phyloP scores from a whole-genome alignment of 2,797 vertebrate species.

The Tangara arthus region DNA sequence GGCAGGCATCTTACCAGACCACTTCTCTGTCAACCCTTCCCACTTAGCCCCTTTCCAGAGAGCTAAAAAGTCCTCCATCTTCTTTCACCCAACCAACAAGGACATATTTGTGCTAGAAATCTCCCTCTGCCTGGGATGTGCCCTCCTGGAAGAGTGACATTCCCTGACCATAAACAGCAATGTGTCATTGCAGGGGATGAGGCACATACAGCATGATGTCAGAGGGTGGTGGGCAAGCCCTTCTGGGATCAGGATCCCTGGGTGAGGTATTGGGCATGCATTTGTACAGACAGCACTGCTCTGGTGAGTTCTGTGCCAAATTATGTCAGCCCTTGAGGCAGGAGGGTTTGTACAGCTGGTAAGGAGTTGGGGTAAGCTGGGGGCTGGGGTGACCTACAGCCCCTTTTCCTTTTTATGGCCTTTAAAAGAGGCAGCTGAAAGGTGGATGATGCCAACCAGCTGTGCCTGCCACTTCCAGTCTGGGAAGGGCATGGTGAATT shows the following conservation, averaged over 20 bases:
- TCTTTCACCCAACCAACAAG: not conserved
- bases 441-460: not conserved
- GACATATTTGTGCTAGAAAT: not conserved
- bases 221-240: not conserved
- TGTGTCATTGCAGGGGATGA: not conserved
- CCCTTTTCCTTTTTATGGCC: not conserved
- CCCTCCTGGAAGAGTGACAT: not conserved
- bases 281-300: not conserved
- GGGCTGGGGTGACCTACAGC: not conserved
- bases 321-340: not conserved
- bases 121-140: not conserved
- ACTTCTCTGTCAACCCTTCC: not conserved
- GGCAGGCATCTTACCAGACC: not conserved
- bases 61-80: not conserved
- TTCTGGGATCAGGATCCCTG: not conserved
- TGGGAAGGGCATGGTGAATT: not conserved
- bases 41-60: not conserved
- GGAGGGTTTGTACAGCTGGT: not conserved
- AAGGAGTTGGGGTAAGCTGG: not conserved
- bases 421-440: not conserved
- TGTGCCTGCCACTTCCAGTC: not conserved
- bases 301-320: not conserved
- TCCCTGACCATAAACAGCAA: not conserved
- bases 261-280: not conserved
- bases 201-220: accelerated